phyloP scores from a whole-genome alignment of 2,888 invertebrate species.

The Drosophila prolongata region DNA sequence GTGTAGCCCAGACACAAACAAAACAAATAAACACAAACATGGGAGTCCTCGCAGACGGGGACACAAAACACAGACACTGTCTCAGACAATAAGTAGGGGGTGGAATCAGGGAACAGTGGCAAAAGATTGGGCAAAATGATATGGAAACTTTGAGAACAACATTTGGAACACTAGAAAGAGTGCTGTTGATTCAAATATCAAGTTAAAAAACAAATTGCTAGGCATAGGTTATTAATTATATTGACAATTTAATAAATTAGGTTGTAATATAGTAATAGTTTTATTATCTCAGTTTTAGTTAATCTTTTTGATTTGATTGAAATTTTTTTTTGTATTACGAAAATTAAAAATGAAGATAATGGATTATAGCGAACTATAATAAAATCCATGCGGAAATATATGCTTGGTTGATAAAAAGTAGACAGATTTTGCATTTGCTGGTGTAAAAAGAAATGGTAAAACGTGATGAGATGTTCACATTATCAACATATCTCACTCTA shows the following conservation, averaged over 20 bases:
- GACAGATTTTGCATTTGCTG: background rate
- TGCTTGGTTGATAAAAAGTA: background rate
- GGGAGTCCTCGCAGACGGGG: conserved; percentile 23
- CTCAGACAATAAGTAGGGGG: conserved; percentile 16
- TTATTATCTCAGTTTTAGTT: too few relatives aligned
- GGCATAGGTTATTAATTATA: too few relatives aligned
- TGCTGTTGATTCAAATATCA: too few relatives aligned
- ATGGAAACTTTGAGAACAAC: background rate
- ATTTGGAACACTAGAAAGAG: too few relatives aligned
- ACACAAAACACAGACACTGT: conserved; percentile 16
- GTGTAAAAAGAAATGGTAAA: background rate
- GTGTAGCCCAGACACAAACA: conserved; percentile 34
- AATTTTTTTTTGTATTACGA: too few relatives aligned
- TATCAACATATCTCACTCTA: background rate
- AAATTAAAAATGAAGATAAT: too few relatives aligned
- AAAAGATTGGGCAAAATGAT: conserved; percentile 6
- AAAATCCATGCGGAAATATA: too few relatives aligned
- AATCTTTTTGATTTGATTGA: too few relatives aligned
- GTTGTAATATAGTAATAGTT: too few relatives aligned
- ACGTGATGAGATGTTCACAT: background rate
- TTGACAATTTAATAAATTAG: too few relatives aligned
- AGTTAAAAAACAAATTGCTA: too few relatives aligned
- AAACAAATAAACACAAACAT: conserved; percentile 38
- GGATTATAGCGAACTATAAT: too few relatives aligned
- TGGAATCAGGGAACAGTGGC: conserved; percentile 9